Evolutionary conservation across 1,140 invertebrate genomes (phyloP), one percentile per base, ranked within the genome.

Genomic region (Leptinotarsa texana): DNA sequence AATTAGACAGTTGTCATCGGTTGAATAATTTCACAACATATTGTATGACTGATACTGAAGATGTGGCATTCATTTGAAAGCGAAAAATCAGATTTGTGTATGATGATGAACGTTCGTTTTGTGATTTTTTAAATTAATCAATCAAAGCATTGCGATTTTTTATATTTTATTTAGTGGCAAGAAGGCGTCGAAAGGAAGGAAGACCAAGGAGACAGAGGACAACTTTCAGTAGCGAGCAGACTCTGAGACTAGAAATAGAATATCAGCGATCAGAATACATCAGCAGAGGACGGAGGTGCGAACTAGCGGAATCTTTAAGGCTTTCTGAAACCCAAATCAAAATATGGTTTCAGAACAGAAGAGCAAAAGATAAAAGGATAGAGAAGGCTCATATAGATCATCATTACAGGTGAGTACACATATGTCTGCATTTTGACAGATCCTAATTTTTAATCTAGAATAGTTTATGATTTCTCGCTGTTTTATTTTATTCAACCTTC

Each of bases 321-420:
- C 87, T 98, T 8, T 95, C 94, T 3, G 97, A 98, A 85, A 98
- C 96, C 0, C 95, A 96, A 87, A 96, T 98, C 69, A 98, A 97
- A 86, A 97, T 97, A 75, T 98, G 97, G 97, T 98, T 98, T 83
- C 97, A 98, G 86, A 98, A 98, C 85, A 88, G 96, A 66, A 88
- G 96, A 77, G 96, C 96, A 11, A 98, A 98, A 86, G 96, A 98
- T 82, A 98, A 98, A 86, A 88, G 96, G 67, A 96, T 98, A 74
- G 96, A 98, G 83, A 98, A 98, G 82, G 96, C 96, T 0, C 95
- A 97, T 72, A 87, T 96, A 33, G 96, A 98, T 87, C 96, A 97
- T 81, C 95, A 97, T 77, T 95, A 95, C 84, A 93, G 96, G 96
- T 96, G 87, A 71, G 67, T 72, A n/a, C 47, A 65, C 21, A 22